Evolutionary conservation across 2,797 vertebrate species (phyloP).

Genomic region (Enteromius mattozi): DNA sequence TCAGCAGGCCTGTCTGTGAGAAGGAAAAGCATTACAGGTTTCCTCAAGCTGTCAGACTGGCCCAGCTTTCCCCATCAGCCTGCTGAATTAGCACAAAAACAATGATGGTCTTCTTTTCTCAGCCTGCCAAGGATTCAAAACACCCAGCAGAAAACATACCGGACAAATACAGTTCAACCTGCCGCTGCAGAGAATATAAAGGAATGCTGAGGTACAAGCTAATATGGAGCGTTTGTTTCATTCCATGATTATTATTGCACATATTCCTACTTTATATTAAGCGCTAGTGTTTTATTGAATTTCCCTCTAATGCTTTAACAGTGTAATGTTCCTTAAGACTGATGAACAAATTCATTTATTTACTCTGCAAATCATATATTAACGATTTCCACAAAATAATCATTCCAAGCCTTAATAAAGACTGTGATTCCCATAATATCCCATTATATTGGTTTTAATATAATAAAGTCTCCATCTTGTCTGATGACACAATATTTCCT

Average conservation of each 20-base stretch:
- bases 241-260: not conserved
- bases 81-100: conserved; percentile 65
- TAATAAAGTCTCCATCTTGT: conserved; percentile 20
- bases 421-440: not conserved
- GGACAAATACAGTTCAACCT: conserved; percentile 2
- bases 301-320: not conserved
- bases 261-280: not conserved
- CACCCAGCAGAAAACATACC: conserved; percentile 2
- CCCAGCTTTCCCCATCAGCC: conserved; percentile 62
- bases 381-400: not conserved
- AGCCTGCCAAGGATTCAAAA: conserved; percentile 51
- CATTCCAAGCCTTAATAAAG: not conserved
- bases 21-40: conserved; percentile 60
- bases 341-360: not conserved
- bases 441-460: conserved; percentile 30
- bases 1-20: conserved; percentile 58
- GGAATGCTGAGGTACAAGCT: not conserved
- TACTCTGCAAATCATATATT: not conserved
- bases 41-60: conserved; percentile 54
- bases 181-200: not conserved
- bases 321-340: not conserved
- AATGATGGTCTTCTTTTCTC: conserved; percentile 43
- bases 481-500: conserved; percentile 40
- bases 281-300: not conserved
- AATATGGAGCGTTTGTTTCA: not conserved